Base-by-base conservation (phyloP, 2,113 vertebrate genomes). In the Antigone vipio region DNA sequence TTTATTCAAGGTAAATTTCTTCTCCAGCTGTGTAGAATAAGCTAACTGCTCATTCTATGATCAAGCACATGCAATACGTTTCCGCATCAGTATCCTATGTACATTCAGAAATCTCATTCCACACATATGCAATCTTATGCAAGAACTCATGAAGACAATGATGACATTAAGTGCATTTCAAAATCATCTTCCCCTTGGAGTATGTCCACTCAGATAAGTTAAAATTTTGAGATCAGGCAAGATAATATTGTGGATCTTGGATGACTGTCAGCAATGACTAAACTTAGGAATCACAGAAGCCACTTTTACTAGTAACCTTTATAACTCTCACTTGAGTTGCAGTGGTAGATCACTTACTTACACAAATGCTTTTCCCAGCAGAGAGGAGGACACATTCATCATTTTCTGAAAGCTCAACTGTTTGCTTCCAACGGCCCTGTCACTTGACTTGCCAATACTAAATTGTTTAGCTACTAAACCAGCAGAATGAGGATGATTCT, bases 261-360 rank as follows among this genome's bases (percentile, higher is more conserved):
- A 91, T 86, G 68, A 68, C 34, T 74, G 62, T 75, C 83, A 95
- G 52, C 76, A 85, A 23, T 89, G 89, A 93, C 83, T 87, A 84
- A 95, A 76, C 38, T 85, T 22, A n/a, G 77, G 80, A 92, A 73
- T 81, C 83, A 73, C 89, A 91, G 69, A 92, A 91, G 80, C 11
- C 75, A 52, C 72, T 95, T 86, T 38, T 80, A 50, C 76, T 52
- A 56, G 64, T 92, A 84, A 95, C 69, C 76, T 91, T 91, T 89
- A 24, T 23, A 93, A 89, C 18, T 92, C 89, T 89, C 80, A 9
- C 50, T 81, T 80, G 92, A 88, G 30, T 14, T 56, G 68, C 55
- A 91, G 63, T 78, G 91, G 89, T n/a, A 95, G 69, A 92, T 92
- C 38, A 68, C 79, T 90, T 81, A 68, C 79, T 90, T 81, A 89